phyloP scores from a whole-genome alignment of 2,888 invertebrate species.

The Hypselothyrea guttata region DNA sequence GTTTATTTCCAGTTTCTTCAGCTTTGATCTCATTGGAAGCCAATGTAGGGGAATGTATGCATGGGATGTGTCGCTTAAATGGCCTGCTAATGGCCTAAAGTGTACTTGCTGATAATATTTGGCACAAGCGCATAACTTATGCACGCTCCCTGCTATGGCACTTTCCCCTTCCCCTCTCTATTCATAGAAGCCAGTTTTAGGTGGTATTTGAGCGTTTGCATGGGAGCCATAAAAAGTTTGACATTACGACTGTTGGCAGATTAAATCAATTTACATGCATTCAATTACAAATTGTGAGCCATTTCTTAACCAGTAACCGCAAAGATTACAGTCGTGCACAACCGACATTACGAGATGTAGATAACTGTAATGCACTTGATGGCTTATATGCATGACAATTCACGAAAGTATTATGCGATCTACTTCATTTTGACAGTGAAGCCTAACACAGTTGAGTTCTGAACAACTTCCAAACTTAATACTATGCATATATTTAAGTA shows the following conservation, averaged over 20 bases:
- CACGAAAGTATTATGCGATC: too few species aligned
- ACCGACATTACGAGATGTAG: too few species aligned
- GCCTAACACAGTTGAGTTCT: too few species aligned
- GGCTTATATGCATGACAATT: too few species aligned
- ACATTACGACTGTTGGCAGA: conserved; percentile 55
- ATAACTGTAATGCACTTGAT: not conserved
- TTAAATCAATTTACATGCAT: conserved; percentile 78
- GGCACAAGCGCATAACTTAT: conserved; percentile 64
- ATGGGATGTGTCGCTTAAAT: conserved; percentile 43
- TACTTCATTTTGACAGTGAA: too few species aligned
- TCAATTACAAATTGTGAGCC: conserved; percentile 75
- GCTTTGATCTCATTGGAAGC: conserved; percentile 57
- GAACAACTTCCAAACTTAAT: too few species aligned
- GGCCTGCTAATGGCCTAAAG: conserved; percentile 78
- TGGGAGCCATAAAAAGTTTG: conserved; percentile 46
- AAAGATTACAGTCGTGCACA: not conserved
- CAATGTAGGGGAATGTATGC: conserved; percentile 31
- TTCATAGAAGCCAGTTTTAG: conserved; percentile 27
- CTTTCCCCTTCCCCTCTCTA: too few species aligned
- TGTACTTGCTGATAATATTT: conserved; percentile 78
- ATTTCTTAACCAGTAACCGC: conserved; percentile 32
- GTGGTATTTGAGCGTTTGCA: conserved; percentile 39
- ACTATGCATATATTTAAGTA: too few species aligned
- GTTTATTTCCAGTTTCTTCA: too few species aligned
- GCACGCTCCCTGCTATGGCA: not conserved